phyloP scores from a whole-genome alignment of 2,888 invertebrate species.

The Trachelus troglodyta region DNA sequence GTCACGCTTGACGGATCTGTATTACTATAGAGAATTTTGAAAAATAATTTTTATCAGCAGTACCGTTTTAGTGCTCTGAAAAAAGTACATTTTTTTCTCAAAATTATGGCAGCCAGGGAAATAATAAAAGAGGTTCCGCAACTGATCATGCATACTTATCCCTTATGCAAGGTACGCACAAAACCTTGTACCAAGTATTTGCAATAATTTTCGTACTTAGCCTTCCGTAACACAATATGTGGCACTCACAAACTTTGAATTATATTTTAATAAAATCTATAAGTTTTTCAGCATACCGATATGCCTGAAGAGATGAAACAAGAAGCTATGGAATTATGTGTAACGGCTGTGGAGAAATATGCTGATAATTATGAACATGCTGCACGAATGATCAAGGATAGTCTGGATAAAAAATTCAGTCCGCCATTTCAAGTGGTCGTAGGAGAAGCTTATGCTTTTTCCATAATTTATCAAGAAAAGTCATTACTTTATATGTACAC shows the following conservation, averaged over 20 bases:
- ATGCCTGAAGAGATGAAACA: constrained; percentile 94
- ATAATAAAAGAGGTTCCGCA: constrained; percentile 69
- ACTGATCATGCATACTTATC: constrained; percentile 80
- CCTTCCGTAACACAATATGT: neutral
- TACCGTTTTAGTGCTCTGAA: neutral
- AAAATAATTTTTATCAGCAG: neutral
- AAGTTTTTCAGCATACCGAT: constrained; percentile 80
- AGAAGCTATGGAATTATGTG: constrained; percentile 90
- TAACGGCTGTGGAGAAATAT: constrained; percentile 94
- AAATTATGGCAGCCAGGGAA: constrained; percentile 61
- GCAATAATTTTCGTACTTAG: neutral
- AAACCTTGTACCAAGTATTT: constrained; percentile 18
- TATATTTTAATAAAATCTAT: neutral
- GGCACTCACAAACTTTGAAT: neutral
- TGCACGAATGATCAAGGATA: constrained; percentile 93
- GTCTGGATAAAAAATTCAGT: constrained; percentile 96
- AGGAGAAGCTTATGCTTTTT: constrained; percentile 95
- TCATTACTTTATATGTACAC: constrained; percentile 90
- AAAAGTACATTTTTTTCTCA: neutral
- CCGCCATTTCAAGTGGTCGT: constrained; percentile 86
- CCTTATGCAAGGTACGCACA: constrained; percentile 79
- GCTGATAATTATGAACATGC: constrained; percentile 84
- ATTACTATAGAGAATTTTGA: neutral
- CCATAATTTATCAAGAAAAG: constrained; percentile 91
- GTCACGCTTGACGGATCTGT: neutral